Percentiles rank a stretch among this genome's conserved stretches.
Conservation (phyloP, 35 echinoderm and acorn worm genomes). For the Eucidaris tribuloides region DNA sequence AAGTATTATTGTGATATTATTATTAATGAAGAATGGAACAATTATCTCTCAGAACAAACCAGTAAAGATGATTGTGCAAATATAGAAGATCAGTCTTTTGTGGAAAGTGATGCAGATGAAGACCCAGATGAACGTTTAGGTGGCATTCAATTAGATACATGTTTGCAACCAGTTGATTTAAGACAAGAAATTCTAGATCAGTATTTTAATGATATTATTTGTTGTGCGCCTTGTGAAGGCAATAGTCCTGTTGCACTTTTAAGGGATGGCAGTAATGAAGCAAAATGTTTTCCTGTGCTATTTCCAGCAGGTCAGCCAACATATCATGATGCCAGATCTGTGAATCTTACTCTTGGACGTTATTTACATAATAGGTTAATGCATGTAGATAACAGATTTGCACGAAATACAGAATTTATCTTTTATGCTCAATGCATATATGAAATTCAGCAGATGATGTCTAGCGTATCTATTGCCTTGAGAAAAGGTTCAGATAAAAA, state of each 20-base stretch:
- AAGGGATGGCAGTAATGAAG: conserved; percentile 32
- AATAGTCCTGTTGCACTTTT: conserved; percentile 61
- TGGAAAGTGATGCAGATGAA: no score
- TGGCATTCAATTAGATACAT: conserved; percentile 31
- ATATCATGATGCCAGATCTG: conserved; percentile 26
- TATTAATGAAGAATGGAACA: conserved; percentile 23
- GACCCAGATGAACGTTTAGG: conserved; percentile 4
- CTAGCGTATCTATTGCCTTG: conserved; percentile 70
- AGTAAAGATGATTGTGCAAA: conserved; percentile 12
- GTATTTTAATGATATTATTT: conserved; percentile 53
- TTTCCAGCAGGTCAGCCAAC: conserved; percentile 22
- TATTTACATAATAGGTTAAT: conserved; percentile 53
- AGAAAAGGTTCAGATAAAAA: conserved; percentile 25
- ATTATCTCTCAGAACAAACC: conserved; percentile 23
- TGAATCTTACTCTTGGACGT: conserved; percentile 22
- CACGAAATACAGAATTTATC: conserved; percentile 58
- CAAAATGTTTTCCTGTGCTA: conserved; percentile 28
- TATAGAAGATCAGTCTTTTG: conserved; percentile 16
- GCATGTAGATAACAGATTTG: conserved; percentile 63
- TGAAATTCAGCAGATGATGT: conserved; percentile 55
- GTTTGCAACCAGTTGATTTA: conserved; percentile 61
- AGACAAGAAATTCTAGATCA: conserved; percentile 41
- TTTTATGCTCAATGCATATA: conserved; percentile 67
- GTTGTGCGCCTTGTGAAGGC: conserved; percentile 67
- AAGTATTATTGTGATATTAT: conserved; percentile 13